A percentile compares a stretch with the other conserved stretches of the same genome.
phyloP scores from a whole-genome alignment of 2,797 vertebrate species.

The Siniperca scherzeri region DNA sequence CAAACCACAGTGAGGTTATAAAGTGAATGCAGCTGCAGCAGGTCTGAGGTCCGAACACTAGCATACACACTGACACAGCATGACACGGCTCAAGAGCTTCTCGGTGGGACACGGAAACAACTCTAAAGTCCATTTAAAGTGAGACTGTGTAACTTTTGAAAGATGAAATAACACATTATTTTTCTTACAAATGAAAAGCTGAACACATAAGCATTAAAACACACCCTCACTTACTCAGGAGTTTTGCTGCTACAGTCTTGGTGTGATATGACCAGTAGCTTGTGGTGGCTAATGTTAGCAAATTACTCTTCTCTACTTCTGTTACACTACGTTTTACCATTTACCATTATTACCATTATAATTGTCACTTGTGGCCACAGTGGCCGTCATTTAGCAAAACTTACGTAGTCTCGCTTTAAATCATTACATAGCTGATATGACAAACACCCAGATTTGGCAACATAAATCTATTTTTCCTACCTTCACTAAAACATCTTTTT shows the following conservation, averaged over 20 bases:
- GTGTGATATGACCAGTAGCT: neutral
- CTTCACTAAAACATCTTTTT: neutral
- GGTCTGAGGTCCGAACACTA: neutral
- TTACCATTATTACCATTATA: neutral
- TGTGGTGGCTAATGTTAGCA: neutral
- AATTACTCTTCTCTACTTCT: neutral
- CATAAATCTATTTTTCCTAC: neutral
- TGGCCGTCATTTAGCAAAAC: neutral
- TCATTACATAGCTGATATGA: neutral
- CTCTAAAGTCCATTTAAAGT: neutral
- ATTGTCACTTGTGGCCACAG: neutral
- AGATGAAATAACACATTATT: neutral
- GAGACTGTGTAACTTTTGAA: neutral
- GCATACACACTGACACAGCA: constrained; percentile 16
- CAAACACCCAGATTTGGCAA: neutral
- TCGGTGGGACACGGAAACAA: constrained; percentile 24
- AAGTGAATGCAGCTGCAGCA: constrained; percentile 73
- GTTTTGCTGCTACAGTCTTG: neutral
- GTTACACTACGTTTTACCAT: neutral
- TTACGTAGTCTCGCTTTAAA: neutral
- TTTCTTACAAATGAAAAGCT: neutral
- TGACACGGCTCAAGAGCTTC: constrained; percentile 9
- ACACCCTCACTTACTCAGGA: neutral
- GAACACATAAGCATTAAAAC: neutral
- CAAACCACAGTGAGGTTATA: constrained; percentile 59